Percentiles rank a stretch among this genome's conserved stretches.
Conservation (phyloP, 1,140 invertebrate genomes). For the Ctenoplectra terminalis region DNA sequence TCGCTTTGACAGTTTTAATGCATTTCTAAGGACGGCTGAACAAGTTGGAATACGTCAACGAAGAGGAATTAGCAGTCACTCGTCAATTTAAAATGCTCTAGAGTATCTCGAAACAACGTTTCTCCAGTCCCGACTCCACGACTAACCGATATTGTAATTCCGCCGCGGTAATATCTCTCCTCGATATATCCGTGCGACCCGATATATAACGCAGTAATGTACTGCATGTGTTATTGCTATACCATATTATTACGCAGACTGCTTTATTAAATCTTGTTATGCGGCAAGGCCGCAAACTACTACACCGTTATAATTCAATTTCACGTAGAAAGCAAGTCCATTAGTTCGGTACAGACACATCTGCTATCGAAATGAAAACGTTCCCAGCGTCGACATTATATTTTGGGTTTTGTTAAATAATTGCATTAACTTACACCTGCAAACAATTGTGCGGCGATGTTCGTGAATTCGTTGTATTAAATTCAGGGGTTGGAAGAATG, state of each 20-base stretch:
- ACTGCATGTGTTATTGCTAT: constrained; percentile 63
- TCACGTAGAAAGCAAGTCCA: constrained; percentile 69
- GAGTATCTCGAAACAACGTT: not conserved
- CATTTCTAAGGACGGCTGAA: not conserved
- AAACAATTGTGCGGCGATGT: not conserved
- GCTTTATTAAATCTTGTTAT: constrained; percentile 71
- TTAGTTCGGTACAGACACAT: constrained; percentile 57
- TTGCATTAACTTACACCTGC: constrained; percentile 49
- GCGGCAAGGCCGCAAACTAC: constrained; percentile 67
- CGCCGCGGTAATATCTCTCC: constrained; percentile 31
- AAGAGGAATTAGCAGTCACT: no score
- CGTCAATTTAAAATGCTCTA: not conserved
- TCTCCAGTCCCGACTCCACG: not conserved
- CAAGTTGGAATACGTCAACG: not conserved
- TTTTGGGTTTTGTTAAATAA: constrained; percentile 57
- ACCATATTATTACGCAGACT: constrained; percentile 67
- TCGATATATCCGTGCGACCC: constrained; percentile 27
- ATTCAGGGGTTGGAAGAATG: constrained; percentile 27
- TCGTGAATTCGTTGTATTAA: not conserved
- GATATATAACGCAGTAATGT: constrained; percentile 53
- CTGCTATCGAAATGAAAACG: constrained; percentile 64
- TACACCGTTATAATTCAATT: constrained; percentile 70
- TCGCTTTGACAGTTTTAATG: constrained; percentile 35
- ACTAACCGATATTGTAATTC: constrained; percentile 42
- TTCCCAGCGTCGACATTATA: constrained; percentile 44